These are phyloP conservation scores for Sthenelais limicola DNA, from an alignment of 2,888 invertebrate genomes.

Conservation along the genomic window DNA sequence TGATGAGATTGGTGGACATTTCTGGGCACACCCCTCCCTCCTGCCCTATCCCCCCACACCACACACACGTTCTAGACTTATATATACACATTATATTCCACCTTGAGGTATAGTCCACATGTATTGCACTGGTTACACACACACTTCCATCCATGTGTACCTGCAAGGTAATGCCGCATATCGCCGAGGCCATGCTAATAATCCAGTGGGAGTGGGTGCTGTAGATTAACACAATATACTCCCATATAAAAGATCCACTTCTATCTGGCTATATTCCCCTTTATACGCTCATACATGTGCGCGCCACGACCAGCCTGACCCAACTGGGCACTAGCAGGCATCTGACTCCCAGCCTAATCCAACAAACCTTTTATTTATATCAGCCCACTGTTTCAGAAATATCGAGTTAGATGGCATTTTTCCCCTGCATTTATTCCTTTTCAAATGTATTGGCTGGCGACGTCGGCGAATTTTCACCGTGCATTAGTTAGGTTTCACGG, in stretches of 20 bases:
- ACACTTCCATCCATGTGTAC: background rate
- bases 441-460: slow-evolving; percentile 35
- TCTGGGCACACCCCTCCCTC: no score
- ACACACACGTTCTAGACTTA: no score
- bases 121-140: slow-evolving; percentile 21
- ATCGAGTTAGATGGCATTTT: slow-evolving; percentile 39
- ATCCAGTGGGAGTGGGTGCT: no score
- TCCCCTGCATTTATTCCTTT: slow-evolving; percentile 40
- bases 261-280: no score
- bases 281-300: no score
- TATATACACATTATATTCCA: no score
- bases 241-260: no score
- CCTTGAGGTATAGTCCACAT: slow-evolving; percentile 17
- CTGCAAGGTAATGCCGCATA: no score
- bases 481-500: slow-evolving; percentile 36
- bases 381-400: slow-evolving; percentile 39
- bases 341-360: slow-evolving; percentile 32
- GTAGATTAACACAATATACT: no score
- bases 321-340: slow-evolving; percentile 23
- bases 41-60: no score
- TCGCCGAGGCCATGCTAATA: no score
- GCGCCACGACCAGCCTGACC: slow-evolving; percentile 13
- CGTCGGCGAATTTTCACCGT: slow-evolving; percentile 27
- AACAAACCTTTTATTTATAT: slow-evolving; percentile 29
- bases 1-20: no score